Percentiles rank a stretch among this genome's conserved stretches.
These are phyloP conservation scores for Takifugu ocellatus DNA, from an alignment of 2,797 vertebrate genomes.

Conservation along the genomic window DNA sequence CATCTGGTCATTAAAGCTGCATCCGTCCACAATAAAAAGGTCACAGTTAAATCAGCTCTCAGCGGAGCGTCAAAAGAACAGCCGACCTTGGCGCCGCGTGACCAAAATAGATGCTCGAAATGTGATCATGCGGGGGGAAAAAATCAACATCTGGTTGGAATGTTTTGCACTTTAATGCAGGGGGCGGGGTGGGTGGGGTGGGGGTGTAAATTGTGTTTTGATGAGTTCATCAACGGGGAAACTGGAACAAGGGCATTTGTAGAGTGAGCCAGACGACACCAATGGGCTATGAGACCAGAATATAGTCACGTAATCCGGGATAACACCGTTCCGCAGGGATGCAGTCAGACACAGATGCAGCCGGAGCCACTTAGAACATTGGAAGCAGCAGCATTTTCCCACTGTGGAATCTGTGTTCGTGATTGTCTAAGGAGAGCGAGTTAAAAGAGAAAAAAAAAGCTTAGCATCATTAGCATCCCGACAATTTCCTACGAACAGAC, in stretches of 20 bases:
- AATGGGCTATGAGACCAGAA: constrained; percentile 28
- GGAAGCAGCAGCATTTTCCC: too few relatives aligned
- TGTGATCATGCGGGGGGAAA: constrained; percentile 1
- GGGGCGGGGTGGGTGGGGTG: neutral
- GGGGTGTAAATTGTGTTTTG: constrained; percentile 15
- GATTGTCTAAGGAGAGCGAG: constrained; percentile 4
- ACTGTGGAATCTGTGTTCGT: too few relatives aligned
- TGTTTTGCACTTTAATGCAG: neutral
- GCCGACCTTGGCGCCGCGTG: neutral
- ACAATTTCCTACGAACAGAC: constrained; percentile 31
- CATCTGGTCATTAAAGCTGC: constrained; percentile 52
- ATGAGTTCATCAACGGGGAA: constrained; percentile 29
- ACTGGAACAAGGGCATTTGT: constrained; percentile 31
- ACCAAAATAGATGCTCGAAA: constrained; percentile 32
- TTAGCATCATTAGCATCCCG: constrained; percentile 21
- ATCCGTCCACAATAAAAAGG: constrained; percentile 50
- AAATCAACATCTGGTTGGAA: constrained; percentile 14
- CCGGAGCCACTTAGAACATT: too few relatives aligned
- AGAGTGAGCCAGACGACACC: constrained; percentile 16
- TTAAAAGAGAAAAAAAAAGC: neutral
- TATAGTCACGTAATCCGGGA: constrained; percentile 19
- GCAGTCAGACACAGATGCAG: neutral
- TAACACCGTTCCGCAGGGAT: constrained; percentile 5
- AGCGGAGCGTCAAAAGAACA: constrained; percentile 34
- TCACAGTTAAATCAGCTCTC: constrained; percentile 35